Base-by-base conservation (phyloP, 2,888 invertebrate genomes). In the Tipula lateralis region DNA sequence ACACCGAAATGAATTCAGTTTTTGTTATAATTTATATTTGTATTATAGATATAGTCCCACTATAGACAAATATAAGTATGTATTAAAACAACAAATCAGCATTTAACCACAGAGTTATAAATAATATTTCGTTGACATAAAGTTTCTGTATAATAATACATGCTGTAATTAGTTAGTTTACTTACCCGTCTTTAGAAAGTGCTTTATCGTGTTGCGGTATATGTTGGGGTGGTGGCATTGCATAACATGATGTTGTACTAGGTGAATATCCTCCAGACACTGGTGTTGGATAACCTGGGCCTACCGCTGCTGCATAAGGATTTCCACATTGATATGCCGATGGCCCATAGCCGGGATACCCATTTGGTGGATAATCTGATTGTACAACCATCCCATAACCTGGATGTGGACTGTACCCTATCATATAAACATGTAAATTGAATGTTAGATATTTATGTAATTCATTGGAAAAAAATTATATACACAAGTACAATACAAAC, bases 361-460 rank as follows among this genome's bases (percentile, higher is more conserved):
- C 91, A 91, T 94, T 93, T 86, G 93, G 94, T 50, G 96, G 94
- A 91, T 96, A 96, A 90, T 96, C 96, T 44, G 95, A 94, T 89
- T 94, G 95, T 84, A 93, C 94, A 32, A 93, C 94, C 91, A 95
- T 94, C 0, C 95, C 95, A 89, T 96, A 96, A 6, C 95, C 95
- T 3, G 95, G 96, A 90, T 96, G 96, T 12, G 96, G 96, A 89
- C 96, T 96, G 89, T 96, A 96, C 86, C 96, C 96, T 96, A 89
- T n/a, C n/a, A n/a, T 1, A 85, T 85, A 84, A 86, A 29, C 24
- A 9, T 12, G 19, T 1, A 24, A 0, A 66, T 7, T 66, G 12
- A 2, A 24, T 66, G 7, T 50, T 19, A 50, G 16, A 50, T 50
- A 50, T 12, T 16, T 50, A 16, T 16, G 16, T 16, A 50, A 16